Evolutionary conservation across 2,113 vertebrate genomes (phyloP).

Genomic region (Cololabis saira): DNA sequence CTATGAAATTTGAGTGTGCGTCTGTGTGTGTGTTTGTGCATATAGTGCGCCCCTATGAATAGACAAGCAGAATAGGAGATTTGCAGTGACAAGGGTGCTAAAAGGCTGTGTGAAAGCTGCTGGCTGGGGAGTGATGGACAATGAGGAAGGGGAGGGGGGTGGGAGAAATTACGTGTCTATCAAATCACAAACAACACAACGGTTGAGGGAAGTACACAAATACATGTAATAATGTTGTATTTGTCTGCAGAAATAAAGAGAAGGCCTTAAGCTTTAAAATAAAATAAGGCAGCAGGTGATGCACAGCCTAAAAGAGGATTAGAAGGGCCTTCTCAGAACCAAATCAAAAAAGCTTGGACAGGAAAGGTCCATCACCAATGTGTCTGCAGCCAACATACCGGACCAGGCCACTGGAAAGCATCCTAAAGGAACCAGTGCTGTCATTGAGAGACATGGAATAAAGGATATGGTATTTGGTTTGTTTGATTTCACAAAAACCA

Average conservation of each 20-base stretch:
- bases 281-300: constrained; percentile 7
- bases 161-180: constrained; percentile 84
- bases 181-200: constrained; percentile 70
- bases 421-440: constrained; percentile 50
- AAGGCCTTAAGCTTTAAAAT: neutral
- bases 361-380: constrained; percentile 54
- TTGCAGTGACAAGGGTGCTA: constrained; percentile 90
- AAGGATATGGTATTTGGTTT: no score
- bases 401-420: constrained; percentile 64
- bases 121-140: constrained; percentile 74
- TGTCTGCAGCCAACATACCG: constrained; percentile 22
- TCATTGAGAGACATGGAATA: neutral
- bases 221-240: neutral
- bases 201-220: constrained; percentile 1
- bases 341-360: constrained; percentile 58
- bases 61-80: constrained; percentile 76
- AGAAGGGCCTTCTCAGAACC: constrained; percentile 4
- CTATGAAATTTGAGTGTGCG: constrained; percentile 44
- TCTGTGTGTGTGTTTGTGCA: constrained; percentile 19
- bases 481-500: no score
- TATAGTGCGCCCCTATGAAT: constrained; percentile 53
- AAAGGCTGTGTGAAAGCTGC: constrained; percentile 89
- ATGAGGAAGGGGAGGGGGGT: constrained; percentile 71
- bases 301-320: neutral
- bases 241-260: neutral